Conservation (phyloP, 2,797 vertebrate species). For the Sciurus vulgaris region DNA sequence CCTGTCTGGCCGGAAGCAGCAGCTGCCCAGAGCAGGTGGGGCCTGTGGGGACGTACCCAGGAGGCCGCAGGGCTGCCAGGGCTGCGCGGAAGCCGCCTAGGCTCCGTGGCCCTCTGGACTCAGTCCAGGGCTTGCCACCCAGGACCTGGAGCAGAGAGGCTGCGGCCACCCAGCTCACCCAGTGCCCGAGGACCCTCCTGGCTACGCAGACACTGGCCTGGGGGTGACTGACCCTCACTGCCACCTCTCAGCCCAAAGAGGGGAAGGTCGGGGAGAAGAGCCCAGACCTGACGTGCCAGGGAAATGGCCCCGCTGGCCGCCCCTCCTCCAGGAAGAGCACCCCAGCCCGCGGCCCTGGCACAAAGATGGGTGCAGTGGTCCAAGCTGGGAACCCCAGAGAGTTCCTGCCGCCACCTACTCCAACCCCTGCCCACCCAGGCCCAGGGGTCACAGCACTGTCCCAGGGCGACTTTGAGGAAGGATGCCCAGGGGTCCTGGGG, state of each 20-base stretch:
- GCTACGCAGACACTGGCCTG: background rate
- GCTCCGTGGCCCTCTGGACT: accelerated
- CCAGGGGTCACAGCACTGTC: background rate
- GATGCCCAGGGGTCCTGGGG: background rate
- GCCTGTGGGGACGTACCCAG: background rate
- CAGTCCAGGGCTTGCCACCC: background rate
- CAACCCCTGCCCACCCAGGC: background rate
- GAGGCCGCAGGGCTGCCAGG: background rate
- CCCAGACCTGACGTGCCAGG: background rate
- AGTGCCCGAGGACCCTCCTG: accelerated
- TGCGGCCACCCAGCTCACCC: background rate
- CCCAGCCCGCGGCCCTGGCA: background rate
- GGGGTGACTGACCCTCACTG: accelerated
- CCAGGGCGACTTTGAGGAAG: accelerated
- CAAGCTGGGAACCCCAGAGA: background rate
- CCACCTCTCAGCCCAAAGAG: background rate
- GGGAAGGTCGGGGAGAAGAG: background rate
- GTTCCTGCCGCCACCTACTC: background rate
- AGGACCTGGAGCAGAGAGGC: background rate
- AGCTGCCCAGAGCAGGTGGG: slow-evolving; percentile 50
- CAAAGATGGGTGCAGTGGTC: background rate
- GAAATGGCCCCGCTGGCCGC: too few relatives aligned
- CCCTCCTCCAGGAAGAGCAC: too few relatives aligned
- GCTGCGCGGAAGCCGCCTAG: background rate
- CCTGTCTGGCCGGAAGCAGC: slow-evolving; percentile 66